Base-by-base conservation (phyloP, 1,140 invertebrate species). In the Batillaria attramentaria region DNA sequence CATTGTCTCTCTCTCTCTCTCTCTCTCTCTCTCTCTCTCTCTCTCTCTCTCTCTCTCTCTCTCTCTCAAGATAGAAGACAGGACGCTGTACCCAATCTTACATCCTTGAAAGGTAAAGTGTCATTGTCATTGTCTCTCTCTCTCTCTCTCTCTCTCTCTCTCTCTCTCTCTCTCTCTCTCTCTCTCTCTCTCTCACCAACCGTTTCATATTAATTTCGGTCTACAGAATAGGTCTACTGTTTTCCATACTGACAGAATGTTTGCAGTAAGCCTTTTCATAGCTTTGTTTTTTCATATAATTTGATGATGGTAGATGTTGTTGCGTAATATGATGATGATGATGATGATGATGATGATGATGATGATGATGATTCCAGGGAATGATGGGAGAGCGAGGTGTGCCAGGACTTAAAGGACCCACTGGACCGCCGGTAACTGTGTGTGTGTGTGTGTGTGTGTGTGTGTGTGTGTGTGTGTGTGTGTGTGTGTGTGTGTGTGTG, bases 381-480 rank as follows among this genome's bases (percentile, higher is more conserved):
- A n/a, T n/a, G n/a, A n/a, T n/a, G n/a, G n/a, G n/a, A n/a, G n/a
- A n/a, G n/a, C n/a, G n/a, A n/a, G n/a, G n/a, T n/a, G n/a, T n/a
- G n/a, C n/a, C n/a, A n/a, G n/a, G n/a, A n/a, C n/a, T n/a, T n/a
- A n/a, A n/a, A n/a, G n/a, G n/a, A n/a, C n/a, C n/a, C n/a, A n/a
- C n/a, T n/a, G n/a, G n/a, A n/a, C n/a, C n/a, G n/a, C n/a, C n/a
- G n/a, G n/a, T n/a, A n/a, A n/a, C 46, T 10, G 57, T 60, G 57
- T 60, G 57, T 60, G 57, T 60, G 57, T 60, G 57, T 60, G 57
- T 60, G 57, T 60, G 57, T 60, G 57, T 60, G 57, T 60, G 57
- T 60, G 57, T 60, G 57, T 60, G 57, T 60, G 57, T 60, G 57
- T 60, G 57, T 2, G 57, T 60, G 57, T 60, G 57, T 60, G 57